Base-by-base conservation (phyloP, 2,888 invertebrate genomes). In the Hypolimnas misippus region DNA sequence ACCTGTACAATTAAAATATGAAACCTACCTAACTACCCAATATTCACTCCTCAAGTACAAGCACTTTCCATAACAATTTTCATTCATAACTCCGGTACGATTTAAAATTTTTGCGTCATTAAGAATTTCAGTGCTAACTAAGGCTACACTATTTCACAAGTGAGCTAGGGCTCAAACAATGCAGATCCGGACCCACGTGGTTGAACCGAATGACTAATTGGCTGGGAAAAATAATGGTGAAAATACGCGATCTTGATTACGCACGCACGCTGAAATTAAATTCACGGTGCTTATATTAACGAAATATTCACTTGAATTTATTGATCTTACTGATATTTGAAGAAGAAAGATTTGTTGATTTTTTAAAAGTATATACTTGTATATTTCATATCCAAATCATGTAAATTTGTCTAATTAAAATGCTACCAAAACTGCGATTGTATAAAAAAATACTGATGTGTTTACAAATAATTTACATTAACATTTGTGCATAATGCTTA, bases 91-190 rank as follows among this genome's bases (percentile, higher is more conserved):
- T n/a, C 35, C 2, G 35, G 12, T 12, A 38, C 2, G 12, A 38
- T 38, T 38, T n/a, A 38, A 38, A 38, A 38, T 38, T 2, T 25
- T 31, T n/a, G 59, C 38, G 35, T 17, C 63, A 58, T 57, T 50
- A 40, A 60, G 57, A 17, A 54, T 54, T 54, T 35, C 46, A 57
- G 51, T 51, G 50, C 54, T 33, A 54, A 49, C 57, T 25, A 42
- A 51, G 33, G 17, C 44, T 55, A 50, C 58, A 65, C 62, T 65
- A 62, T 62, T 62, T 16, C n/a, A 52, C 49, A 62, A 57, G 33
- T 29, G 29, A 21, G 50, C 2, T 35, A n/a, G 33, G 42, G 19
- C 44, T 52, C 31, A 44, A 52, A 40, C 42, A 44, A 52, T 14
- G 29, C 29, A 25, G 52, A 57, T 44, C 51, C 21, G 51, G 46